These are phyloP conservation scores for Ctenochaetus hawaiiensis DNA, from an alignment of 2,797 vertebrate species.

Conservation along the genomic window DNA sequence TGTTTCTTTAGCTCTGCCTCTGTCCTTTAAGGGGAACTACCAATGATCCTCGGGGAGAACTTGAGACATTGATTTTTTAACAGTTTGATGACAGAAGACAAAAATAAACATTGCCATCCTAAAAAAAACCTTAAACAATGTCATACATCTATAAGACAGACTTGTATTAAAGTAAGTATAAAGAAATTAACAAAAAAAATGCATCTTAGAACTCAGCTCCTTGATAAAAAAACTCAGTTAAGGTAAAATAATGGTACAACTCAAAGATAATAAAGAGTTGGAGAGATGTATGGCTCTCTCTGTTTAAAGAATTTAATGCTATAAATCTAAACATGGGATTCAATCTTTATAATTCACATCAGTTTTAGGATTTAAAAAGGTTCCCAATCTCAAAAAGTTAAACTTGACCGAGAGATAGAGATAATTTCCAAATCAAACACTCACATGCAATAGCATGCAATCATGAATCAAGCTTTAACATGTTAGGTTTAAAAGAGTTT, in stretches of 20 bases:
- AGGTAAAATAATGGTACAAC: background rate
- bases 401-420: background rate
- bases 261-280: background rate
- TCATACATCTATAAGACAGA: background rate
- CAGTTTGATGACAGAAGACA: background rate
- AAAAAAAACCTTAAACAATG: background rate
- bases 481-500: no score
- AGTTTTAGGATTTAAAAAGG: background rate
- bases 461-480: no score
- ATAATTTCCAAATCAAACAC: no score
- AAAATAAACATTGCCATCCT: slow-evolving; percentile 12
- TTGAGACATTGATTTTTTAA: slow-evolving; percentile 39
- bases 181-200: no score
- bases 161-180: no score
- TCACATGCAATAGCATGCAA: no score
- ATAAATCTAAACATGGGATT: background rate
- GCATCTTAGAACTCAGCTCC: background rate
- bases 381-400: background rate
- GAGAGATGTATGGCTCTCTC: background rate
- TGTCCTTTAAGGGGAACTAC: slow-evolving; percentile 17
- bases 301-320: background rate
- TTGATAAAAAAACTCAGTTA: slow-evolving; percentile 4
- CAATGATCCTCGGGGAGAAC: slow-evolving; percentile 25
- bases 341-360: background rate
- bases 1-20: background rate